phyloP scores from a whole-genome alignment of 2,888 invertebrate species.

The Microchrysa polita region DNA sequence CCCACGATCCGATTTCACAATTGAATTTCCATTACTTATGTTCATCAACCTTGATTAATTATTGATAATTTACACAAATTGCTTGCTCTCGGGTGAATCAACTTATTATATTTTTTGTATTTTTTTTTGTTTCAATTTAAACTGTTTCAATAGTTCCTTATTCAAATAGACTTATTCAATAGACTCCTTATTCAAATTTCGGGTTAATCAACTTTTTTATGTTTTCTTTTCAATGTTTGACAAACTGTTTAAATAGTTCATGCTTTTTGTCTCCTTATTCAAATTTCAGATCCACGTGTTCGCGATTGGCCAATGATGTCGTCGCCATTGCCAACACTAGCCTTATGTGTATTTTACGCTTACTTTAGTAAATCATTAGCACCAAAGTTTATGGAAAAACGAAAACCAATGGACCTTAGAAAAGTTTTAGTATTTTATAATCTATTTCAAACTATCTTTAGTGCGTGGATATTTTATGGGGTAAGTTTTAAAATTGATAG shows the following conservation, averaged over 20 bases:
- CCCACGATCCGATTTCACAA: too few species aligned
- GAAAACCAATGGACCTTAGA: constrained; percentile 86
- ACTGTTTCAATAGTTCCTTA: neutral
- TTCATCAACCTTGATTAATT: too few species aligned
- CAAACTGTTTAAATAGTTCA: too few species aligned
- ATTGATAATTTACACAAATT: too few species aligned
- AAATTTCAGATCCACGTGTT: constrained; percentile 81
- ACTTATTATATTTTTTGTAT: too few species aligned
- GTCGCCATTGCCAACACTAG: constrained; percentile 85
- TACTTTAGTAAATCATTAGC: constrained; percentile 84
- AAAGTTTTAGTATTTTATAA: constrained; percentile 86
- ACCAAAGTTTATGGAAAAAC: constrained; percentile 87
- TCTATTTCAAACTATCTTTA: constrained; percentile 88
- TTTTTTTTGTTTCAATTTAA: too few species aligned
- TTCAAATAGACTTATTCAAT: neutral
- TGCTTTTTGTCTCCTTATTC: neutral
- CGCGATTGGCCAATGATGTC: constrained; percentile 90
- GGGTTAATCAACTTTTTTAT: too few species aligned
- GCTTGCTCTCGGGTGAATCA: too few species aligned
- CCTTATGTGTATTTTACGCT: constrained; percentile 84
- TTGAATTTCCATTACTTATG: too few species aligned
- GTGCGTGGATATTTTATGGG: constrained; percentile 92
- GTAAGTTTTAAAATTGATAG: constrained; percentile 67
- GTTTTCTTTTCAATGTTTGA: too few species aligned
- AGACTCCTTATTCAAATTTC: neutral